These are phyloP conservation scores for Xenus cinereus DNA, from an alignment of 2,113 vertebrate genomes.

Conservation along the genomic window DNA sequence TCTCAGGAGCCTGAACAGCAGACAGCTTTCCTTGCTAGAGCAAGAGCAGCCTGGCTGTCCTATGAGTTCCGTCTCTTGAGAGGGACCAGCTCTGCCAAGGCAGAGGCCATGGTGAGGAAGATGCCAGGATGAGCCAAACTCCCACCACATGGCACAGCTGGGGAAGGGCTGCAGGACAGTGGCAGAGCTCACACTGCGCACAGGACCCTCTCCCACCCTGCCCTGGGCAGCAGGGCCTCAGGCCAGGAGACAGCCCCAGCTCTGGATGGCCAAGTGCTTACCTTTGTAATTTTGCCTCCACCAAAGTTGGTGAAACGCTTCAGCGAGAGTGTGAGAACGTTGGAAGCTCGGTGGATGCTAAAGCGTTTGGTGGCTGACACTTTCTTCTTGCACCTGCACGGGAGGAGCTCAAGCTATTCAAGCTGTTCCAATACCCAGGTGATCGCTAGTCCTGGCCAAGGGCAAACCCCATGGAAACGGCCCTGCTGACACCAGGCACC, in stretches of 20 bases:
- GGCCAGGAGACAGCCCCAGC: not conserved
- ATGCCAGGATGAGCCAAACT: not conserved
- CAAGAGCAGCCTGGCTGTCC: not conserved
- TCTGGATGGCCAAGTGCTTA: not conserved
- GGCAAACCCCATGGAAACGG: not conserved
- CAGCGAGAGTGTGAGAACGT: constrained; percentile 88
- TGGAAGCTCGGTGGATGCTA: constrained; percentile 89
- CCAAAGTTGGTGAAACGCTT: constrained; percentile 92
- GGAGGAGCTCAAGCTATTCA: not conserved
- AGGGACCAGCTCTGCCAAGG: not conserved
- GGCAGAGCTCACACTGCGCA: accelerated
- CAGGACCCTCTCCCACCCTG: not conserved
- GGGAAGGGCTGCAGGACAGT: not conserved
- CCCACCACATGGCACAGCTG: not conserved
- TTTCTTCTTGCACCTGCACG: constrained; percentile 90
- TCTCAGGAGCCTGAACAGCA: not conserved
- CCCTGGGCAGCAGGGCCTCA: accelerated
- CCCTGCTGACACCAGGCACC: not conserved
- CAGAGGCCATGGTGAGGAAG: accelerated
- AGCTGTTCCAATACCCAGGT: not conserved
- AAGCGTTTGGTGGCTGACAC: constrained; percentile 92
- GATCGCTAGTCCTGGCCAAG: not conserved
- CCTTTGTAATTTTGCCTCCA: constrained; percentile 95
- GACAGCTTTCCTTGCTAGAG: not conserved
- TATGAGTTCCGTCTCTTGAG: accelerated